Evolutionary conservation across 2,888 invertebrate species (phyloP), one percentile per base, ranked within the genome.

Genomic region (Eulithis testata): DNA sequence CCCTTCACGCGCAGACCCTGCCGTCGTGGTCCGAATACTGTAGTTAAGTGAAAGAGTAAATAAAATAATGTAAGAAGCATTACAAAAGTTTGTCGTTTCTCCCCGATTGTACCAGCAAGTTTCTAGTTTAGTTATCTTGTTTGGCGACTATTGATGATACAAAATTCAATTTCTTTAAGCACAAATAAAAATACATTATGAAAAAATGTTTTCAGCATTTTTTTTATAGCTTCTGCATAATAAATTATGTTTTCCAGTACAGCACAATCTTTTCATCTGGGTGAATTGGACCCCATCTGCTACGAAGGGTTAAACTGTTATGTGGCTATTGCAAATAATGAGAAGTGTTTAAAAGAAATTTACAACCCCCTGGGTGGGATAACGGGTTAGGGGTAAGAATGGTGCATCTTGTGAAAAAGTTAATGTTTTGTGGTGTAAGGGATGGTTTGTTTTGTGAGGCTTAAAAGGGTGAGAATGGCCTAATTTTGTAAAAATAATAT

Each of bases 301-400:
- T 82, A 72, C 80, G 84, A 90, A 88, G 89, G 90, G 90, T 91
- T 88, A 86, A 88, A 86, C 82, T 83, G 88, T 86, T 86, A 89
- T 86, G 87, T 83, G 87, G 87, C 87, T 83, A 87, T 90, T 88
- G 87, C 87, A 81, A 88, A 88, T 90, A 90, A 91, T 88, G 89
- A 88, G 87, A 83, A 82, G 84, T 85, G 84, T 86, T 87, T 88
- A 87, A 89, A 89, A 88, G 88, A 88, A 90, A 89, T 89, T 89
- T 88, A 85, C 83, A 84, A 80, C 85, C 85, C 81, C 75, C 68
- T 67, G 80, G 78, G 86, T 81, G 76, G 71, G 75, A 77, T 73
- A 76, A 75, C 70, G 73, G 75, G 12, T 52, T 53, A 40, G 40
- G 53, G 83, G 83, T 83, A 81, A 83, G 76, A 84, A 81, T 78